Conservation (phyloP, 1,140 invertebrate genomes). For the Triops cancriformis region DNA sequence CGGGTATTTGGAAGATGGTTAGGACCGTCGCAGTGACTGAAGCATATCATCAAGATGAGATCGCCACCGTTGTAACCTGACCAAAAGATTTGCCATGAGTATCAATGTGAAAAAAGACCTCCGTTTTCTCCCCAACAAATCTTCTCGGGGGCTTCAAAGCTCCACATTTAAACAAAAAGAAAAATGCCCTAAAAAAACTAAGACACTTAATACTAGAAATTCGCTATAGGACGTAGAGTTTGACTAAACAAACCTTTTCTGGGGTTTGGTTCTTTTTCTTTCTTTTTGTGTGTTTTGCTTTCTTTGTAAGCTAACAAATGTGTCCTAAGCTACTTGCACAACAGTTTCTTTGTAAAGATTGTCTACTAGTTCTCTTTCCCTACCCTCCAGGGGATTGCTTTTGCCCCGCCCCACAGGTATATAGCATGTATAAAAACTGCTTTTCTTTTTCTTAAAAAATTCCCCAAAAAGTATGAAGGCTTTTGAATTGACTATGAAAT, state of each 20-base stretch:
- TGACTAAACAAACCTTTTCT: not conserved
- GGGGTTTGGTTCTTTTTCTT: not conserved
- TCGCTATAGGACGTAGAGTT: not conserved
- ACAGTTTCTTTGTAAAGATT: not conserved
- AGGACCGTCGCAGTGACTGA: not conserved
- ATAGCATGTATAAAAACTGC: not conserved
- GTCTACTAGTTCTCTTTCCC: not conserved
- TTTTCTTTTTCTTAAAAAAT: too few relatives aligned
- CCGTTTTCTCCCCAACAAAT: not conserved
- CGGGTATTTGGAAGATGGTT: not conserved
- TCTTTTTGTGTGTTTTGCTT: not conserved
- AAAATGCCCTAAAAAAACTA: not conserved
- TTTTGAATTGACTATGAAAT: slow-evolving; percentile 51
- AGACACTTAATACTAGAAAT: not conserved
- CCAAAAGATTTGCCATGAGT: not conserved
- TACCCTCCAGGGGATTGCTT: not conserved
- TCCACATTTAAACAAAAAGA: not conserved
- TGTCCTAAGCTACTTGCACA: too few relatives aligned
- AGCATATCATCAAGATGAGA: slow-evolving; percentile 2
- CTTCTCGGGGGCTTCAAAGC: not conserved
- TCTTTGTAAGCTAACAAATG: not conserved
- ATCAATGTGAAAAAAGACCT: not conserved
- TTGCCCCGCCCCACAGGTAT: not conserved
- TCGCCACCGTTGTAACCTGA: slow-evolving; percentile 1
- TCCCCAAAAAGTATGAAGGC: slow-evolving; percentile 20